Evolutionary conservation across 2,113 vertebrate species (phyloP).

Genomic region (Tenebrosternarchus preto): DNA sequence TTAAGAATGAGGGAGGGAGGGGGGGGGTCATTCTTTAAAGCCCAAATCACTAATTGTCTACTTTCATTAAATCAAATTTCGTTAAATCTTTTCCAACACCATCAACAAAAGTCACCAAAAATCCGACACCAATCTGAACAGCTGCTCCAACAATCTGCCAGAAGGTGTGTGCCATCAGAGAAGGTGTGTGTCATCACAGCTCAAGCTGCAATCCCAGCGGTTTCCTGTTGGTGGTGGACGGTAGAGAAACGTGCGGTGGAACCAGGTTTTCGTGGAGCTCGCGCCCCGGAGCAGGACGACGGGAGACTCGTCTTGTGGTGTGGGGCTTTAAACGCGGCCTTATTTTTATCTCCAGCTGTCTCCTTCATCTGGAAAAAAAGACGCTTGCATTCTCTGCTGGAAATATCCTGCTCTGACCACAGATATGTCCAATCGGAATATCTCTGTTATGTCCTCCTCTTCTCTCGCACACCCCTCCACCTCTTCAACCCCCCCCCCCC

Average conservation of each 20-base stretch:
- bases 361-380: slow-evolving; percentile 71
- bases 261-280: slow-evolving; percentile 53
- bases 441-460: slow-evolving; percentile 60
- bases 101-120: neutral
- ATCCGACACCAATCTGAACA: too few species aligned
- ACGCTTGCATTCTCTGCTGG: slow-evolving; percentile 74
- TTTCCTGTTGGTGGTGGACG: slow-evolving; percentile 18
- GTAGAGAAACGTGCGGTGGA: slow-evolving; percentile 49
- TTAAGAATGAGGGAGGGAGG: neutral
- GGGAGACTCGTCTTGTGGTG: slow-evolving; percentile 70
- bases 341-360: slow-evolving; percentile 84
- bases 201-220: too few species aligned
- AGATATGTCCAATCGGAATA: slow-evolving; percentile 73
- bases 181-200: too few species aligned
- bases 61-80: too few species aligned
- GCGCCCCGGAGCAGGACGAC: slow-evolving; percentile 61
- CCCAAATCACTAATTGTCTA: too few species aligned
- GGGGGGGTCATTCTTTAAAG: too few species aligned
- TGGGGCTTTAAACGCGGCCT: slow-evolving; percentile 72
- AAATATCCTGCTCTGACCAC: slow-evolving; percentile 78
- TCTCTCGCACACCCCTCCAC: slow-evolving; percentile 3
- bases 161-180: too few species aligned
- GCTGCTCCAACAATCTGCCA: neutral
- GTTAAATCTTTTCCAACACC: neutral
- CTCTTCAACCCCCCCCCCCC: neutral